These are phyloP conservation scores for Athene cunicularia DNA, from an alignment of 2,113 vertebrate species.

Conservation along the genomic window DNA sequence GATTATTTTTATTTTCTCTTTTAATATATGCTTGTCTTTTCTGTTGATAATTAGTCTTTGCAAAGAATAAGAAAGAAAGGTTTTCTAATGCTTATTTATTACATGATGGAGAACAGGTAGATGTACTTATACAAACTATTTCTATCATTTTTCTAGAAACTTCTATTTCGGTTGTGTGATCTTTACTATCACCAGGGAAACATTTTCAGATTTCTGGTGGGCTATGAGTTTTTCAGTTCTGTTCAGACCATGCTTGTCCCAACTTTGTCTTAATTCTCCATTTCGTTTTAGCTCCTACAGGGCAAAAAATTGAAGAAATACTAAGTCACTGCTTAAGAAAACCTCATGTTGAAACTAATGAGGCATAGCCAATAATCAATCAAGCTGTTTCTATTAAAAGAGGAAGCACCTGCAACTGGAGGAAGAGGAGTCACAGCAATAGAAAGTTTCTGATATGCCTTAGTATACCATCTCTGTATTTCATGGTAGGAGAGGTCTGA, in stretches of 20 bases:
- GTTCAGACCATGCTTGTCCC: background rate
- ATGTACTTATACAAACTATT: background rate
- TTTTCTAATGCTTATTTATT: background rate
- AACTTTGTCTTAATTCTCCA: background rate
- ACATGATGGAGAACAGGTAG: too few relatives aligned
- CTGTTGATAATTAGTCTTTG: background rate
- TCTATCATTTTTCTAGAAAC: background rate
- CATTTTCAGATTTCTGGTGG: background rate
- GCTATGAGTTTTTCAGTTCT: background rate
- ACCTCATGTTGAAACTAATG: background rate
- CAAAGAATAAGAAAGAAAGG: background rate
- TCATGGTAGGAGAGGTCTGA: background rate
- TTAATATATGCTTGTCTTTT: background rate
- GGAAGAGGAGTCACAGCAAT: background rate
- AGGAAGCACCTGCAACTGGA: background rate
- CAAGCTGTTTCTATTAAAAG: background rate
- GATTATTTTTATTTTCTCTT: background rate
- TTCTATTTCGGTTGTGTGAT: background rate
- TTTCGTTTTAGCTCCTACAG: background rate
- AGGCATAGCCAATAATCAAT: background rate
- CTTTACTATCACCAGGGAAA: background rate
- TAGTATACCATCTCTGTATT: rapidly evolving
- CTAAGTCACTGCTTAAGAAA: background rate
- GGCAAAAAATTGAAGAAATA: background rate
- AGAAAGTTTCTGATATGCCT: background rate